Conservation (phyloP, 2,797 vertebrate genomes). For the Rachycentron canadum region DNA sequence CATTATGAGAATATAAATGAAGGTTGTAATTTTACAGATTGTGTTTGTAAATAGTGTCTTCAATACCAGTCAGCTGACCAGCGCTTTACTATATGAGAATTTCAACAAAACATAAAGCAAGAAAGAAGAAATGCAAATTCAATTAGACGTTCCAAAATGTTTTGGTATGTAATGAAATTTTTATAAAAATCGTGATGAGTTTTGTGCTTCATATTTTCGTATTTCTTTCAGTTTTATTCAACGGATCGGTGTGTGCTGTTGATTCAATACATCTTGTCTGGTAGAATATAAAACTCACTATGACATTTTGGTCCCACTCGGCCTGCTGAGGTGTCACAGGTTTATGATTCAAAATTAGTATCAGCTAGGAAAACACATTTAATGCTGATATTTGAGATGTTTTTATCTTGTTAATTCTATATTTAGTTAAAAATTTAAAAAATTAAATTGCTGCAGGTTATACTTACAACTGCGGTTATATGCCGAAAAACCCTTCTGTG, state of each 20-base stretch:
- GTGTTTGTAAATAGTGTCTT: neutral
- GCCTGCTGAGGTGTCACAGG: neutral
- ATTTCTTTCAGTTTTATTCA: neutral
- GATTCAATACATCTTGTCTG: neutral
- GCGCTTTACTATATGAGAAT: neutral
- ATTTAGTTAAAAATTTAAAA: neutral
- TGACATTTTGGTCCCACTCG: neutral
- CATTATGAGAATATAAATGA: neutral
- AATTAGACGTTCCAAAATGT: neutral
- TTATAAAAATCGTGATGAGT: neutral
- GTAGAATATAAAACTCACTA: neutral
- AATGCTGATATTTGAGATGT: neutral
- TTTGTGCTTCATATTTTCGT: neutral
- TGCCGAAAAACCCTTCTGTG: slow-evolving; percentile 34
- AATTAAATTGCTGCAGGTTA: neutral
- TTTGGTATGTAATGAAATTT: neutral
- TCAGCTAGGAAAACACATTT: neutral
- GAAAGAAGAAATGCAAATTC: neutral
- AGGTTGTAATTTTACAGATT: neutral
- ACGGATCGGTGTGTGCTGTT: neutral
- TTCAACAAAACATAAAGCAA: neutral
- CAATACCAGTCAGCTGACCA: neutral
- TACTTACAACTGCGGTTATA: slow-evolving; percentile 62
- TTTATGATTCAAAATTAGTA: slow-evolving; percentile 1
- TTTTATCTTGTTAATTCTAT: neutral